Evolutionary conservation across 1,140 invertebrate genomes (phyloP).

Genomic region (Dermatophagoides farinae): DNA sequence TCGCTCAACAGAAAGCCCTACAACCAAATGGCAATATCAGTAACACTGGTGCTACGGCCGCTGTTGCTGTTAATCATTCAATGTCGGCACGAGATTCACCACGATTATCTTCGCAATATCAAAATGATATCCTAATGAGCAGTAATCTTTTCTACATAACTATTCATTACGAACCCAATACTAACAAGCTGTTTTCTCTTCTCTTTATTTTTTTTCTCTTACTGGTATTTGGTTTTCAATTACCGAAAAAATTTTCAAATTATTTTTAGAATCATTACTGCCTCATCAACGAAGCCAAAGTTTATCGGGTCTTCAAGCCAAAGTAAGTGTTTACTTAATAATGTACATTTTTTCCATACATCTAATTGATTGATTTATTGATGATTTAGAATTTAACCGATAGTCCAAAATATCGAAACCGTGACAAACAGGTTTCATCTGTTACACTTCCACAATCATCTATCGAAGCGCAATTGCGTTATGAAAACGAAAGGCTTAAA

Average conservation of each 20-base stretch:
- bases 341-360: background rate
- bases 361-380: slow-evolving; percentile 7
- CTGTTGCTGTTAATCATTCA: background rate
- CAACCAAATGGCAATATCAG: slow-evolving; percentile 7
- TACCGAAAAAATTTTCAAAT: background rate
- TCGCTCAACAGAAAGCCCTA: slow-evolving; percentile 17
- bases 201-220: background rate
- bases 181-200: background rate
- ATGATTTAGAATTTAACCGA: slow-evolving; percentile 26
- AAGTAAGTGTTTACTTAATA: slow-evolving; percentile 15
- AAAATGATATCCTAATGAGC: background rate
- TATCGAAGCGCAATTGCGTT: slow-evolving; percentile 71
- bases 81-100: background rate
- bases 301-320: slow-evolving; percentile 30
- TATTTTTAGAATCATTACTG: slow-evolving; percentile 4
- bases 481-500: slow-evolving; percentile 90
- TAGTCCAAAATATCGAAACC: slow-evolving; percentile 38
- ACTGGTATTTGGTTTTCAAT: no score
- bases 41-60: background rate
- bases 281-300: slow-evolving; percentile 33
- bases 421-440: slow-evolving; percentile 19
- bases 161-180: background rate
- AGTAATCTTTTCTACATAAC: background rate
- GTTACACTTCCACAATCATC: slow-evolving; percentile 22
- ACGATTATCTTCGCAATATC: background rate